Conservation (phyloP, 2,888 invertebrate genomes). For the Phaonia tiefii region DNA sequence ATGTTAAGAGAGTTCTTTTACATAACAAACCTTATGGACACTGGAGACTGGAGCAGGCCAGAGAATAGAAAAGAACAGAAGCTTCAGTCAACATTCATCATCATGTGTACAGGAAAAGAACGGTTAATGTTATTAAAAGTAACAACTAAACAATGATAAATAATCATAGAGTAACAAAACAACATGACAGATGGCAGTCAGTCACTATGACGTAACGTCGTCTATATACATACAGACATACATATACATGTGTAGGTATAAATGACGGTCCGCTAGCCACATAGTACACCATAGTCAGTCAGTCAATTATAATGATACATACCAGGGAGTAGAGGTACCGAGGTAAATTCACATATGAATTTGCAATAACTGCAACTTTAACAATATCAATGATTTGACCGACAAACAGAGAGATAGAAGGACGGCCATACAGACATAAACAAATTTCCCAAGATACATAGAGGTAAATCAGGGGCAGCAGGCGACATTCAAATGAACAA, state of each 20-base stretch:
- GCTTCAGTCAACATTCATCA: too few species aligned
- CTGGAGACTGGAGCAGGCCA: not conserved
- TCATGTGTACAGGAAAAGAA: conserved; percentile 51
- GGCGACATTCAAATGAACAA: too few species aligned
- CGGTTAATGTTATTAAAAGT: conserved; percentile 64
- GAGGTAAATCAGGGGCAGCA: too few species aligned
- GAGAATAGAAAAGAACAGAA: too few species aligned
- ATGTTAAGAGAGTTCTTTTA: conserved; percentile 13
- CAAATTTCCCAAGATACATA: conserved; percentile 1
- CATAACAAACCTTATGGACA: not conserved
- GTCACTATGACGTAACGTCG: not conserved
- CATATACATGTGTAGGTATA: too few species aligned
- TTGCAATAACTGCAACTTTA: conserved; percentile 11
- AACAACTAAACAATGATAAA: conserved; percentile 62
- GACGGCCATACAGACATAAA: conserved; percentile 11
- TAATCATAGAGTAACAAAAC: conserved; percentile 44
- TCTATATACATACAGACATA: not conserved
- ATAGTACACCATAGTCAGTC: not conserved
- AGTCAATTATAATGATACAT: conserved; percentile 22
- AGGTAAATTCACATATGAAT: not conserved
- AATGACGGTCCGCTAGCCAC: not conserved
- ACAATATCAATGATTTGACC: conserved; percentile 26
- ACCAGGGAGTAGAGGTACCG: not conserved
- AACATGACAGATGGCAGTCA: conserved; percentile 7
- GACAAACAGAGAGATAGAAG: conserved; percentile 14